Base-by-base conservation (phyloP, 2,888 invertebrate species). In the Cerceris rybyensis region DNA sequence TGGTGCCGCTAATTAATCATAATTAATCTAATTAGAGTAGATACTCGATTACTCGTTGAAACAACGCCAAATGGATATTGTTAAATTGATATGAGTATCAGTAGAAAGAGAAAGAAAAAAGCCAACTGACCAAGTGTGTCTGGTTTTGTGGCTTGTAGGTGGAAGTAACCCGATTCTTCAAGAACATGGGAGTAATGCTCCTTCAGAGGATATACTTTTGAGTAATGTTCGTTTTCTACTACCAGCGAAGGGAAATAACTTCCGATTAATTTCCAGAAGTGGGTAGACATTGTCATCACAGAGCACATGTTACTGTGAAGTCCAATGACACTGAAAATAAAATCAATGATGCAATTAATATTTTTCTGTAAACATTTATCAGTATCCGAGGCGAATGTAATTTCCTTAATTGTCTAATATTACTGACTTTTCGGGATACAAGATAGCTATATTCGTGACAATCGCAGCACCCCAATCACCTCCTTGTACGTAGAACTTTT, bases 71-170 rank as follows among this genome's bases (percentile, higher is more conserved):
- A 9, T 57, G 8, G 9, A 57, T 6, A 7, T 17, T 17, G 16
- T 8, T 6, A 28, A 6, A 7, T 16, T 16, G 17, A 57, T 13
- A 57, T 0, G 39, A 7, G 16, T 7, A 16, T 2, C 6, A 46
- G 14, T 46, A 6, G 9, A 9, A 1, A 17, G 9, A 16, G n/a
- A 28, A 4, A 28, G 28, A 28, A 4, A 4, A 28, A 28, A 28
- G 28, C 28, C 28, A 4, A 28, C 17, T 9, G 71, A 96, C 97
- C 98, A 82, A 97, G 93, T 0, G 98, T 97, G 88, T 98, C 98
- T 13, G 98, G 98, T 91, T 97, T 98, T 0, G 98, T 97, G 0
- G 96, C 94, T 90, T 98, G 98, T 6, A 98, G 82, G 89, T 98
- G 97, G 86, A 96, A 90, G 84, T 95, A 96, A 0, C 95, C 96